Conservation (phyloP, 2,797 vertebrate genomes). For the Peromyscus attwateri region DNA sequence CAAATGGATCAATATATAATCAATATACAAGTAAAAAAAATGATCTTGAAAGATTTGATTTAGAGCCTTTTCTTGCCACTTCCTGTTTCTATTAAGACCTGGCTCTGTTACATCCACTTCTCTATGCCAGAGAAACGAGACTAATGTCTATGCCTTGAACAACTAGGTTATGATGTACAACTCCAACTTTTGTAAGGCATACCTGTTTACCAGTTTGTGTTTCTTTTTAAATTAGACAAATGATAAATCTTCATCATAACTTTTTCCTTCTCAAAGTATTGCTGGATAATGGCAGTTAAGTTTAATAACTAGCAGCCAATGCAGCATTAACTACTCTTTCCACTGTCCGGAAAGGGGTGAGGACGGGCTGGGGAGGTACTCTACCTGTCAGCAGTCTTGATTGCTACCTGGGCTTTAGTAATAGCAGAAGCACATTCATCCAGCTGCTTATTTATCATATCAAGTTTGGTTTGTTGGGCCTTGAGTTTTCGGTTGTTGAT, state of each 20-base stretch:
- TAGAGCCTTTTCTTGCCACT: not conserved
- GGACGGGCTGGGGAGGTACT: not conserved
- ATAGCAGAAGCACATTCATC: conserved; percentile 93
- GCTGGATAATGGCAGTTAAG: not conserved
- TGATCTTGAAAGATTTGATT: not conserved
- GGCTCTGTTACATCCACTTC: not conserved
- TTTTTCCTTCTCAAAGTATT: not conserved
- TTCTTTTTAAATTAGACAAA: not conserved
- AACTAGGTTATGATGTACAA: not conserved
- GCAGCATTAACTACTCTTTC: not conserved
- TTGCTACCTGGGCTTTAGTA: conserved; percentile 96
- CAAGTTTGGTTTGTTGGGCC: conserved; percentile 95
- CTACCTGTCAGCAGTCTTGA: conserved; percentile 95
- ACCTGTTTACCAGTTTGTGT: not conserved
- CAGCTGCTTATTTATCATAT: conserved; percentile 93
- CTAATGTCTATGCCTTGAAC: not conserved
- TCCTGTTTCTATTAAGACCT: not conserved
- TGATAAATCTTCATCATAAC: not conserved
- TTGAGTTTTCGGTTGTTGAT: conserved; percentile 96
- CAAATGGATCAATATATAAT: not conserved
- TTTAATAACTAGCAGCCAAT: conserved; percentile 9
- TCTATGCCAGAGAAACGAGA: conserved; percentile 41
- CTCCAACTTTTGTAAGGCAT: not conserved
- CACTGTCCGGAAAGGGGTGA: not conserved
- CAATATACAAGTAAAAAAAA: not conserved